phyloP scores from a whole-genome alignment of 1,140 invertebrate genomes.

The Conus ventricosus region DNA sequence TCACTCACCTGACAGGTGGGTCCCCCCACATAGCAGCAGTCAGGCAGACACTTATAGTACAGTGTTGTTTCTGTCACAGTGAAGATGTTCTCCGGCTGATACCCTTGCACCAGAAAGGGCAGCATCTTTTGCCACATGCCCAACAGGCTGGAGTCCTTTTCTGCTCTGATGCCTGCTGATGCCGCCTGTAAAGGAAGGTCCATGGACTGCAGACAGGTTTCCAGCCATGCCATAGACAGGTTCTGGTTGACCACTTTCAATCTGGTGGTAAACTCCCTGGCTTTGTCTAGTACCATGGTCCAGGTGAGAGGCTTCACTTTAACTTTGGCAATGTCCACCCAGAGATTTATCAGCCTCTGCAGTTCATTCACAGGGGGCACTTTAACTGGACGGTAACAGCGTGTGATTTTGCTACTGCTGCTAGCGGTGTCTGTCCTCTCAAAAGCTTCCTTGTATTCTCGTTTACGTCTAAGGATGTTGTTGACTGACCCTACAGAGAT shows the following conservation, averaged over 20 bases:
- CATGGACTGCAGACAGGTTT: constrained; percentile 9
- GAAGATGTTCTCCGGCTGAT: constrained; percentile 42
- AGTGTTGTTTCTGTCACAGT: constrained; percentile 38
- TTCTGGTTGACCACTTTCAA: constrained; percentile 25
- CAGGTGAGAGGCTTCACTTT: constrained; percentile 34
- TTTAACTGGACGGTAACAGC: constrained; percentile 10
- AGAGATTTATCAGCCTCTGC: constrained; percentile 30
- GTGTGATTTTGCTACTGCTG: constrained; percentile 1
- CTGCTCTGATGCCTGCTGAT: not conserved
- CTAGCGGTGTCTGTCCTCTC: constrained; percentile 28
- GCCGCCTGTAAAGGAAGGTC: constrained; percentile 12
- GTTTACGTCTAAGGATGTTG: constrained; percentile 37
- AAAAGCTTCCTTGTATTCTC: constrained; percentile 37
- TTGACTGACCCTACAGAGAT: constrained; percentile 42
- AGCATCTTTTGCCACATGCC: constrained; percentile 41
- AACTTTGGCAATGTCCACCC: constrained; percentile 35
- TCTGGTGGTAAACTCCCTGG: constrained; percentile 30
- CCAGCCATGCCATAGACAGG: constrained; percentile 24
- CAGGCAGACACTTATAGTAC: constrained; percentile 41
- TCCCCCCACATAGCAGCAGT: constrained; percentile 33
- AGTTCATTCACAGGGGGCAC: constrained; percentile 11
- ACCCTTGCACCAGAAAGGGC: constrained; percentile 38
- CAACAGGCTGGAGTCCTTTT: constrained; percentile 25
- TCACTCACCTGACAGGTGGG: constrained; percentile 19
- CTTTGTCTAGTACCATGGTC: constrained; percentile 33